Percentiles rank a stretch among this genome's conserved stretches.
Conservation (phyloP, 2,888 invertebrate genomes). For the Abscondita cerata region DNA sequence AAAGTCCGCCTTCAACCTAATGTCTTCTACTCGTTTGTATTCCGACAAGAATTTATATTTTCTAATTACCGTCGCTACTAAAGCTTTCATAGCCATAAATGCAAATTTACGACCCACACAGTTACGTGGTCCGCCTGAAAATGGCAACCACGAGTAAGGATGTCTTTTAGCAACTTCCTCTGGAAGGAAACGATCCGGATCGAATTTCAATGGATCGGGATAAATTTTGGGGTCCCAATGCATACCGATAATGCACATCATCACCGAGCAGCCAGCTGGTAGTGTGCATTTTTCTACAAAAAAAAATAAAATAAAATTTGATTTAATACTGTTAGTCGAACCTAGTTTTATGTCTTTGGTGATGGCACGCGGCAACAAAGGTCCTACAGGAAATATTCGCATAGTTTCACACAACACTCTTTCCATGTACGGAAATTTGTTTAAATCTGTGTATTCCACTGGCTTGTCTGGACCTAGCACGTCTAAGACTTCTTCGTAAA, state of each 20-base stretch:
- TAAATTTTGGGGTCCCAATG: conserved; percentile 17
- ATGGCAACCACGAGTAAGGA: conserved; percentile 22
- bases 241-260: background rate
- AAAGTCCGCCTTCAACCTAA: conserved; percentile 41
- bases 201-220: conserved; percentile 17
- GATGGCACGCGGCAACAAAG: conserved; percentile 27
- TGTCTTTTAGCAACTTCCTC: conserved; percentile 20
- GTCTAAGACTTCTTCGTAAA: conserved; percentile 55
- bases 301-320: background rate
- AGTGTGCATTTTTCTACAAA: conserved; percentile 6
- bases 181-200: conserved; percentile 21
- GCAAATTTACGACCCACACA: conserved; percentile 52
- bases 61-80: conserved; percentile 53
- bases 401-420: conserved; percentile 65
- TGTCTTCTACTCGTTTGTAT: conserved; percentile 41
- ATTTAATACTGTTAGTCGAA: background rate
- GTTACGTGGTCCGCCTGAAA: conserved; percentile 23
- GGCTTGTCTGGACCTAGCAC: conserved; percentile 58
- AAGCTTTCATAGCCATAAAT: conserved; percentile 58
- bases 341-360: conserved; percentile 23
- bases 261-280: conserved; percentile 12
- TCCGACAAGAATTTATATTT: conserved; percentile 50
- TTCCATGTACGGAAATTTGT: conserved; percentile 63
- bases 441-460: conserved; percentile 60
- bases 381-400: conserved; percentile 58